Base-by-base conservation (phyloP, 2,888 invertebrate genomes). In the Deilephila porcellus region DNA sequence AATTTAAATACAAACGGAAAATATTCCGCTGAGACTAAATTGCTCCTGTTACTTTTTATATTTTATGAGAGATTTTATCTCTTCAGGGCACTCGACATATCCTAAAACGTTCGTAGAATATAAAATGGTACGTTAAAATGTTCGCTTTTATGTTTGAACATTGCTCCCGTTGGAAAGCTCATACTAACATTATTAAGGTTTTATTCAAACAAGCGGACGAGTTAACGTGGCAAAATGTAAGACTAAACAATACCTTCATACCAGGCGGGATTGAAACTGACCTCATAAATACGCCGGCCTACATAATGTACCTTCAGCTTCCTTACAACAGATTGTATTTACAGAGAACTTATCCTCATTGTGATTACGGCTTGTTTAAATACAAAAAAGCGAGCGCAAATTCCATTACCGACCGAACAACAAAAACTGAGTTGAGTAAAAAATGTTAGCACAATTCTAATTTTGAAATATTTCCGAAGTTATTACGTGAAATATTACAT, bases 171-270 rank as follows among this genome's bases (percentile, higher is more conserved):
- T 74, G 64, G 75, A 73, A 20, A 74, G 73, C 77, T 78, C 80
- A 79, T 74, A 77, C 75, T 76, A 78, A 82, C 78, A 79, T 81
- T 83, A 85, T 82, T 80, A 81, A 78, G 81, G 82, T 85, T 83
- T 83, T 84, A 84, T 84, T 83, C 83, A 87, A 85, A 86, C 86
- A 85, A 83, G 80, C 81, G 82, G 82, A 82, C 82, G 82, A 82
- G 84, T 85, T 86, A 86, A 87, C 86, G 82, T 80, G 81, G 80
- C 80, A 81, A 85, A 86, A 87, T 83, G 81, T 79, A 82, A 83
- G 82, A 77, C 83, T 84, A 85, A 87, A 86, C 87, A 87, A 88
- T 85, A 84, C 83, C 85, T 84, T 81, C 81, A 81, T 80, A 84
- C 82, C 76, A 78, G 82, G 81, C 76, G 84, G 86, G 87, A 88